These are phyloP conservation scores for Nymphicus hollandicus DNA, from an alignment of 2,113 vertebrate species.

Conservation along the genomic window DNA sequence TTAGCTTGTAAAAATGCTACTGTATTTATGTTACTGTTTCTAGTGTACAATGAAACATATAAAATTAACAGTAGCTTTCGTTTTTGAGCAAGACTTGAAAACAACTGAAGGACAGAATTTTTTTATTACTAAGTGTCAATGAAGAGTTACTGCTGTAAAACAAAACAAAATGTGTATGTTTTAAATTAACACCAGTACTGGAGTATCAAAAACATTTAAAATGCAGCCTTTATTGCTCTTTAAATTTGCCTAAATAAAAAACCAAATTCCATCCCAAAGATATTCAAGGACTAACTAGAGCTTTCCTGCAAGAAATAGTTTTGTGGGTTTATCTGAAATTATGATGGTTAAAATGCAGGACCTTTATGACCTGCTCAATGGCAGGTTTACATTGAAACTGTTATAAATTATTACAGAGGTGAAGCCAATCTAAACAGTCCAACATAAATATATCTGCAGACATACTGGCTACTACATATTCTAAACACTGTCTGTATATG, in stretches of 20 bases:
- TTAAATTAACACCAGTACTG: slow-evolving; percentile 54
- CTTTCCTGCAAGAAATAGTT: slow-evolving; percentile 57
- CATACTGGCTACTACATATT: slow-evolving; percentile 87
- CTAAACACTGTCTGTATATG: slow-evolving; percentile 89
- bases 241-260: slow-evolving; percentile 60
- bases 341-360: slow-evolving; percentile 78
- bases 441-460: slow-evolving; percentile 94
- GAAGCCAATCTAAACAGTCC: slow-evolving; percentile 93
- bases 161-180: slow-evolving; percentile 59
- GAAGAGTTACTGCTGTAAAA: slow-evolving; percentile 55
- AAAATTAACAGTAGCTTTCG: slow-evolving; percentile 56
- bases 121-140: slow-evolving; percentile 49
- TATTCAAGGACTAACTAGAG: slow-evolving; percentile 58
- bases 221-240: slow-evolving; percentile 59
- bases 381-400: slow-evolving; percentile 95
- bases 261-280: slow-evolving; percentile 49
- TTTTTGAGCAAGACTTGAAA: slow-evolving; percentile 18
- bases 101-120: slow-evolving; percentile 28
- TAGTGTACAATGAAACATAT: slow-evolving; percentile 47
- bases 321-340: slow-evolving; percentile 77
- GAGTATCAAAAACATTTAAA: slow-evolving; percentile 62
- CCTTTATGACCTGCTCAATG: slow-evolving; percentile 90
- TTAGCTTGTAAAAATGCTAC: slow-evolving; percentile 18
- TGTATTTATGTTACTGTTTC: slow-evolving; percentile 39
- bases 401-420: slow-evolving; percentile 94